These are phyloP conservation scores for Hoplodrina blanda DNA, from an alignment of 2,888 invertebrate species.

Conservation along the genomic window DNA sequence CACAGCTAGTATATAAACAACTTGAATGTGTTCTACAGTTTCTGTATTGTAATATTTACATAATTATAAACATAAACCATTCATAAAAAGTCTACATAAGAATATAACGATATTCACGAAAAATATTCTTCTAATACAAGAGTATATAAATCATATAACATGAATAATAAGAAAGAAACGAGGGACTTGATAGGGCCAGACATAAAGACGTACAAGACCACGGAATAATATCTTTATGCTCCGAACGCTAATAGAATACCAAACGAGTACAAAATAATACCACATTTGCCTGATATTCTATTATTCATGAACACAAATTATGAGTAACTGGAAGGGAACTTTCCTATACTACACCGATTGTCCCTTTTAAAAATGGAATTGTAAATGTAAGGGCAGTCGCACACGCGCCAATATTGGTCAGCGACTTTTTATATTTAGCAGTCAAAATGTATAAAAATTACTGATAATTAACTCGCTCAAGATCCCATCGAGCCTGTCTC, in stretches of 20 bases:
- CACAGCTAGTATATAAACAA: background rate
- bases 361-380: constrained; percentile 5
- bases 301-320: constrained; percentile 55
- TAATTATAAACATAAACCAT: background rate
- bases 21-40: background rate
- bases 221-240: constrained; percentile 53
- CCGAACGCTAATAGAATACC: constrained; percentile 53
- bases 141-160: constrained; percentile 47
- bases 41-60: background rate
- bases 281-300: constrained; percentile 42
- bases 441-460: constrained; percentile 1
- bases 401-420: too few species aligned
- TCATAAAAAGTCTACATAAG: background rate
- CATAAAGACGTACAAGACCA: constrained; percentile 47
- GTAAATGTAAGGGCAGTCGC: background rate
- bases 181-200: constrained; percentile 40
- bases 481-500: too few species aligned
- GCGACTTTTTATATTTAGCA: background rate
- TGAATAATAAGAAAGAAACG: constrained; percentile 47
- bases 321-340: constrained; percentile 5
- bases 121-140: constrained; percentile 7
- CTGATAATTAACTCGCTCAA: background rate
- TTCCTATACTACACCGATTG: constrained; percentile 1
- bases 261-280: constrained; percentile 52
- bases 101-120: background rate